phyloP scores from a whole-genome alignment of 2,797 vertebrate genomes.

The Anas bernieri region DNA sequence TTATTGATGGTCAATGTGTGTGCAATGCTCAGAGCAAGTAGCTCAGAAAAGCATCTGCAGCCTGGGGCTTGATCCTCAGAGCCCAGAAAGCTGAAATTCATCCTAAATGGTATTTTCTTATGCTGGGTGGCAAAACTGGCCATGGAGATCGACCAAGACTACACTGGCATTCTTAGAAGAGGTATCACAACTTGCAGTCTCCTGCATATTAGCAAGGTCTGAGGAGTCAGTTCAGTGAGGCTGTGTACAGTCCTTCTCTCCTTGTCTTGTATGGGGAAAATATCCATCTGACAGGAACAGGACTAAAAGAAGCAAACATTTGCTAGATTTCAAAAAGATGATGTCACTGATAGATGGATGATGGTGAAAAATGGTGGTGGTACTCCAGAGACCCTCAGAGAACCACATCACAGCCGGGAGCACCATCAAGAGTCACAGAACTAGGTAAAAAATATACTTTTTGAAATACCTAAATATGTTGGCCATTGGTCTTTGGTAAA shows the following conservation, averaged over 20 bases:
- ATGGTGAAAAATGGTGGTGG: neutral
- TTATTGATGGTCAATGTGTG: neutral
- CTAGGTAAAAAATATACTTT: neutral
- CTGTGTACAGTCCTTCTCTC: neutral
- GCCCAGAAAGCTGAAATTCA: neutral
- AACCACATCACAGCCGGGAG: neutral
- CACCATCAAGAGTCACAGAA: neutral
- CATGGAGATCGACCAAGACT: neutral
- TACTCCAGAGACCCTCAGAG: neutral
- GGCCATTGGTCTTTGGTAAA: conserved; percentile 23
- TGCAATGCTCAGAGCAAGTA: neutral
- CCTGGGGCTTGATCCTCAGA: neutral
- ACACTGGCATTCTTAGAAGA: neutral
- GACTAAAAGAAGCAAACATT: neutral
- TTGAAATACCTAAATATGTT: conserved; percentile 32
- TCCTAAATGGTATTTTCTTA: neutral
- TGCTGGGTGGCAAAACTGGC: neutral
- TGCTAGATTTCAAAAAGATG: neutral
- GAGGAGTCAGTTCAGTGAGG: neutral
- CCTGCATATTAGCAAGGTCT: neutral
- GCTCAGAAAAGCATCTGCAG: neutral
- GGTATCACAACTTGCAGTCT: neutral
- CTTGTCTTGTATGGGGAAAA: neutral
- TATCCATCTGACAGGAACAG: fast-evolving
- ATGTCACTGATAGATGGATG: neutral